A percentile compares a stretch with the other conserved stretches of the same genome.
phyloP scores from a whole-genome alignment of 64 coral and sea anemone species.

The Montipora capricornis region DNA sequence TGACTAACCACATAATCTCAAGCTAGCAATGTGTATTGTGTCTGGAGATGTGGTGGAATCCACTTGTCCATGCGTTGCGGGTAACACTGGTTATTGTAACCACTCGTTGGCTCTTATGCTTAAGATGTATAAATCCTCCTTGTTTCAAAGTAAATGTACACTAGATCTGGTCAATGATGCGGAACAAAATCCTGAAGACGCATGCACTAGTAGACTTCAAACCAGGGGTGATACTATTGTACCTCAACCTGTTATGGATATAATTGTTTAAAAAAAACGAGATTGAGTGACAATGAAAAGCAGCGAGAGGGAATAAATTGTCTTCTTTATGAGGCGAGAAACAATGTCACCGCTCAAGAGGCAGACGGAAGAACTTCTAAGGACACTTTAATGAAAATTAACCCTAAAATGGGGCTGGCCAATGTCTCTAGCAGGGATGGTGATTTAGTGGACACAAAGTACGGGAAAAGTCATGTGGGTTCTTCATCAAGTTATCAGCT shows the following conservation, averaged over 20 bases:
- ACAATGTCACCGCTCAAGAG: not conserved
- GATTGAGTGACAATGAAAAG: not conserved
- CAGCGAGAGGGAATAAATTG: slow-evolving; percentile 13
- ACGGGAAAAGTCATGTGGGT: slow-evolving; percentile 14
- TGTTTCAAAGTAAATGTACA: not conserved
- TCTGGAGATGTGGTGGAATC: slow-evolving; percentile 27
- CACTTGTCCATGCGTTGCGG: slow-evolving; percentile 27
- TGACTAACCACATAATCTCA: slow-evolving; percentile 12
- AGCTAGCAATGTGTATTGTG: slow-evolving; percentile 11
- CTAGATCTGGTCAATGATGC: too few relatives aligned
- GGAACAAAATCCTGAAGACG: too few relatives aligned
- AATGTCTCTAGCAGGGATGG: not conserved
- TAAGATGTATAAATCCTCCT: slow-evolving; percentile 19
- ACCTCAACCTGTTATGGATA: slow-evolving; percentile 9
- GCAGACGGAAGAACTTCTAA: slow-evolving; percentile 32
- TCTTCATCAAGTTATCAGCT: slow-evolving; percentile 59
- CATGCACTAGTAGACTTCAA: too few relatives aligned
- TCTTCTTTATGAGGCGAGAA: slow-evolving; percentile 53
- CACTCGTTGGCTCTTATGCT: not conserved
- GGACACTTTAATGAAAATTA: slow-evolving; percentile 7
- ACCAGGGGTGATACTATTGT: not conserved
- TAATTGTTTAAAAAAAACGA: not conserved
- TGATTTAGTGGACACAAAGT: slow-evolving; percentile 49
- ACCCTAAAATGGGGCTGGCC: slow-evolving; percentile 44
- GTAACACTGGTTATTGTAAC: not conserved